These are phyloP conservation scores for Ectemnius lituratus DNA, from an alignment of 2,888 invertebrate species.

Conservation along the genomic window DNA sequence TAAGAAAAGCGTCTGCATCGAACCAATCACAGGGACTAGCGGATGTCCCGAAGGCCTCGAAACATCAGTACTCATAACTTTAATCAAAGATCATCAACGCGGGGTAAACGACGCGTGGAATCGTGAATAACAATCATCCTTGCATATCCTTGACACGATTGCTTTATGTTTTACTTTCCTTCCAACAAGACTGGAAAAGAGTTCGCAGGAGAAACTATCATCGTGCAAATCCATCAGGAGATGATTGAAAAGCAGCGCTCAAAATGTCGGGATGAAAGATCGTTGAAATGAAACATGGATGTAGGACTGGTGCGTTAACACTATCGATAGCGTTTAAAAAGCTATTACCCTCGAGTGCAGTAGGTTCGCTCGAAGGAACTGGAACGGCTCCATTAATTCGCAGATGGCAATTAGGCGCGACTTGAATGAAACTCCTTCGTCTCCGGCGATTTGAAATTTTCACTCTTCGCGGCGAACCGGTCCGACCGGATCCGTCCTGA, in stretches of 20 bases:
- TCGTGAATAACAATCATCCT: constrained; percentile 42
- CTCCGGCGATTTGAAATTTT: constrained; percentile 31
- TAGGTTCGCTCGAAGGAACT: constrained; percentile 3
- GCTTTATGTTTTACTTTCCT: constrained; percentile 33
- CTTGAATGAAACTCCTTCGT: background rate
- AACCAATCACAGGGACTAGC: constrained; percentile 14
- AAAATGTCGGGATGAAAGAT: too few species aligned
- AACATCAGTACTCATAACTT: constrained; percentile 12
- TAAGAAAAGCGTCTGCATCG: background rate
- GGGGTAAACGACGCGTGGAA: constrained; percentile 48
- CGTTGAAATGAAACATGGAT: too few species aligned
- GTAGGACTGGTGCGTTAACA: background rate
- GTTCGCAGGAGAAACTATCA: too few species aligned
- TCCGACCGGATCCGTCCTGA: constrained; percentile 31
- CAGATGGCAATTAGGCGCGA: constrained; percentile 17
- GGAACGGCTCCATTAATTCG: constrained; percentile 14
- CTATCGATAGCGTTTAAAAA: background rate
- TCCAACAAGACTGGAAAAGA: background rate
- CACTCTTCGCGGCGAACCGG: constrained; percentile 52
- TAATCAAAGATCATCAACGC: constrained; percentile 41
- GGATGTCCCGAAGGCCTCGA: constrained; percentile 52
- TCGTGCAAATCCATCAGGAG: background rate
- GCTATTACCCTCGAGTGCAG: background rate
- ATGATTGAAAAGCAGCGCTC: too few species aligned
- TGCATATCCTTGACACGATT: constrained; percentile 45